Evolutionary conservation across 92 coral and sea anemone species (phyloP).

Genomic region (Porites lobata): DNA sequence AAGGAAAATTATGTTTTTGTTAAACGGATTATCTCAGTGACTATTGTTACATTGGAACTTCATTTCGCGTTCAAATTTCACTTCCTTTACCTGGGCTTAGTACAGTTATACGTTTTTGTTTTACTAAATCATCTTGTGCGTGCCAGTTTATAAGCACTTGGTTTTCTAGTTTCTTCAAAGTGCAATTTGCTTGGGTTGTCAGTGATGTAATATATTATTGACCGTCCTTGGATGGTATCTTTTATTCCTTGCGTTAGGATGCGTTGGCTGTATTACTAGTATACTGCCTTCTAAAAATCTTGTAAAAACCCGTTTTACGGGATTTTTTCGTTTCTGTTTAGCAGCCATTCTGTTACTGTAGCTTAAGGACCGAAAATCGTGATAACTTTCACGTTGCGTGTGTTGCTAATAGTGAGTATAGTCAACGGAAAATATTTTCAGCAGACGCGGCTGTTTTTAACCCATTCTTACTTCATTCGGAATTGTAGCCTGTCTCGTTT

Average conservation of each 20-base stretch:
- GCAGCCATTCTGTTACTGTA: not conserved
- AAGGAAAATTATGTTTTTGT: too few relatives aligned
- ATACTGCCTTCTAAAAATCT: not conserved
- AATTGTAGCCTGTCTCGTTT: not conserved
- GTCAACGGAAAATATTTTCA: constrained; percentile 7
- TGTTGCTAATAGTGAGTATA: constrained; percentile 6
- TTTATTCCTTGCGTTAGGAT: not conserved
- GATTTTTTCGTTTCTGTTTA: not conserved
- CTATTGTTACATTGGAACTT: too few relatives aligned
- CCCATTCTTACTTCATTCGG: not conserved
- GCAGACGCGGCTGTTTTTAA: constrained; percentile 3
- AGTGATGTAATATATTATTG: not conserved
- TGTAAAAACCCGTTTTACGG: constrained; percentile 10
- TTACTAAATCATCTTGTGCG: too few relatives aligned
- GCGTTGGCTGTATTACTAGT: not conserved
- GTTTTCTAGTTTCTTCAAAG: not conserved
- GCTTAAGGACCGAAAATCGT: not conserved
- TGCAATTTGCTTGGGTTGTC: not conserved
- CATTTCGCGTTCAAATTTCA: too few relatives aligned
- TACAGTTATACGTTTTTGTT: too few relatives aligned
- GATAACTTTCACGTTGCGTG: constrained; percentile 12
- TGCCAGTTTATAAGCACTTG: not conserved
- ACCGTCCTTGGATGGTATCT: not conserved
- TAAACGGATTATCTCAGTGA: too few relatives aligned
- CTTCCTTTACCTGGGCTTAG: too few relatives aligned